Evolutionary conservation across 2,113 vertebrate species (phyloP).

Genomic region (Epinephelus lanceolatus): DNA sequence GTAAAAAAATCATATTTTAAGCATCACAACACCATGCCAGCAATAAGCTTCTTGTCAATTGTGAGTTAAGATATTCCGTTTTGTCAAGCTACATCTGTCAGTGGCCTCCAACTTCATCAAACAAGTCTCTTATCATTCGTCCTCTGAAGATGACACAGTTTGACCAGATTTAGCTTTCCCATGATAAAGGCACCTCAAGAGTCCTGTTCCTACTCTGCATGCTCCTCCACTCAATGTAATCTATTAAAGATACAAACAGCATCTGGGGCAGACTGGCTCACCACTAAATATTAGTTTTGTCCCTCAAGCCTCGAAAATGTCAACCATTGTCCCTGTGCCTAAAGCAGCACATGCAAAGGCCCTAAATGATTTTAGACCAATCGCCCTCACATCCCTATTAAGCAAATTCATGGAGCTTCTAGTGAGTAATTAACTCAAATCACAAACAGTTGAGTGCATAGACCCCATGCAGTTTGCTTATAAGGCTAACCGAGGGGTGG

Average conservation of each 20-base stretch:
- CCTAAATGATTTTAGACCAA: too few species aligned
- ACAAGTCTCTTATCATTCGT: neutral
- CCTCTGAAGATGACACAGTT: neutral
- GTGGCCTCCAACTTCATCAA: neutral
- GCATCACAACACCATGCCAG: too few species aligned
- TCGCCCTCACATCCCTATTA: too few species aligned
- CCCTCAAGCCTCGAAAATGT: too few species aligned
- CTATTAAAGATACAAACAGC: conserved; percentile 14
- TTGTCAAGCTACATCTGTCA: neutral
- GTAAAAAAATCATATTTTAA: neutral
- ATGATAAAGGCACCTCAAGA: neutral
- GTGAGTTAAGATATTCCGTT: neutral
- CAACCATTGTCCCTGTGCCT: too few species aligned
- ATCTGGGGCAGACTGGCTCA: conserved; percentile 5
- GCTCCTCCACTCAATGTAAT: conserved; percentile 12
- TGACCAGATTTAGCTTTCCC: conserved; percentile 6
- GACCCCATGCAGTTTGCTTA: too few species aligned
- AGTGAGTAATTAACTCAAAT: too few species aligned
- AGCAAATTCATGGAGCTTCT: too few species aligned
- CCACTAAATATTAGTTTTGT: too few species aligned
- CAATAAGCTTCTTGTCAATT: neutral
- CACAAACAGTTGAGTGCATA: too few species aligned
- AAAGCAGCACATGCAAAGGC: too few species aligned
- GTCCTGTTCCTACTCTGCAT: conserved; percentile 1
- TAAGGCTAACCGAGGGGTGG: too few species aligned